Evolutionary conservation across 1,140 invertebrate species (phyloP).

Genomic region (Pogonus chalceus): DNA sequence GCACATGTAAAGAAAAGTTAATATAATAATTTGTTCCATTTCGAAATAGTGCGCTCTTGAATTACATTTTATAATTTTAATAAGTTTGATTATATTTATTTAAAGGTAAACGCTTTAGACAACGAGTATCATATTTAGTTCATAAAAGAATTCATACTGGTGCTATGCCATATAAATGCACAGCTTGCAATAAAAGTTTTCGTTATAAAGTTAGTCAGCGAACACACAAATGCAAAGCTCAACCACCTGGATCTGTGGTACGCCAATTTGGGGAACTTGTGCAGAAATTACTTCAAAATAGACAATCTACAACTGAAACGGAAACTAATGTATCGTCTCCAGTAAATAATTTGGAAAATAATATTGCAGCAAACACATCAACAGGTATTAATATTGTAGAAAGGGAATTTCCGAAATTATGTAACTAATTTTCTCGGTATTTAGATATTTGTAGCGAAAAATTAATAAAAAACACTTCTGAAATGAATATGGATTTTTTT

Average conservation of each 20-base stretch:
- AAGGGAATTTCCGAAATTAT: conserved; percentile 13
- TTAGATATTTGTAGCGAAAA: conserved; percentile 22
- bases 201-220: conserved; percentile 76
- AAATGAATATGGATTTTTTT: conserved; percentile 34
- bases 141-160: conserved; percentile 76
- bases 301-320: conserved; percentile 12
- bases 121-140: conserved; percentile 75
- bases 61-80: too few species aligned
- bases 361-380: conserved; percentile 4
- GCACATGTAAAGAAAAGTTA: neutral
- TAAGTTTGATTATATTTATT: conserved; percentile 19
- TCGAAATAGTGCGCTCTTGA: neutral
- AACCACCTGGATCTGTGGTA: conserved; percentile 43
- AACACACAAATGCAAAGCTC: conserved; percentile 63
- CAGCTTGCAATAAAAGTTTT: conserved; percentile 69
- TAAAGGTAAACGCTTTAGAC: conserved; percentile 75
- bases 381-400: conserved; percentile 4
- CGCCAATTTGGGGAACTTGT: conserved; percentile 40
- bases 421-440: conserved; percentile 24
- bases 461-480: conserved; percentile 13
- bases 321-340: too few species aligned
- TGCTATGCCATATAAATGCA: conserved; percentile 73
- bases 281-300: conserved; percentile 34
- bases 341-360: too few species aligned
- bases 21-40: neutral